Base-by-base conservation (phyloP, 2,797 vertebrate genomes). In the Selene dorsalis region DNA sequence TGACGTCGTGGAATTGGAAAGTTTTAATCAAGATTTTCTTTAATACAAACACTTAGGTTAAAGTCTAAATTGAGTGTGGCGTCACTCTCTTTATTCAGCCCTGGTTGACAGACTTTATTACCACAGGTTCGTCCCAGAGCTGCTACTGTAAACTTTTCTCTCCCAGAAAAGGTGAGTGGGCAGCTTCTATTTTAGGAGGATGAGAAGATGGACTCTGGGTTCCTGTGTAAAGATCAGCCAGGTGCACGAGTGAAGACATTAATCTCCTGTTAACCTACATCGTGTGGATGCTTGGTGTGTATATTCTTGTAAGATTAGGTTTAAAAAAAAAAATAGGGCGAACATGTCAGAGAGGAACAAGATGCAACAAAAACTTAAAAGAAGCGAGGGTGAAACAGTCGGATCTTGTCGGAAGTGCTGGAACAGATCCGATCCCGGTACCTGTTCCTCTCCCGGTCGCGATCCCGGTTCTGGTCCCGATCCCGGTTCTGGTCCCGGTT, bases 151-250 rank as follows among this genome's bases (percentile, higher is more conserved):
- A 20, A 45, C 48, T 41, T 4, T 53, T 24, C 48, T 60, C 57
- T 22, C 35, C 18, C 17, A 57, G 62, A 84, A 82, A 70, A 58
- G 72, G 48, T 73, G 84, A 88, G 73, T 38, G 0, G 71, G 57
- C 73, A 80, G 50, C 53, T 77, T 89, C 73, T 88, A 85, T 88
- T 87, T 66, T 62, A 12, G 75, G 84, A 58, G 26, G 59, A 12
- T 74, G 84, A 75, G n/a, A 4, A 57, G 26, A 62, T 66, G 48
- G 68, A 43, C 47, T 17, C 55, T 62, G 39, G 48, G 60, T 71
- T 58, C 30, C 5, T 63, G 62, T 66, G 74, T 67, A 70, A 39
- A 47, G 30, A 13, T 35, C 0, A 3, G 3, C 53, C 82, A 90
- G 85, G 83, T 89, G 88, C 79, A 79, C 39, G 6, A 20, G 3